Conservation (phyloP, 2,113 vertebrate species). For the Platichthys flesus region DNA sequence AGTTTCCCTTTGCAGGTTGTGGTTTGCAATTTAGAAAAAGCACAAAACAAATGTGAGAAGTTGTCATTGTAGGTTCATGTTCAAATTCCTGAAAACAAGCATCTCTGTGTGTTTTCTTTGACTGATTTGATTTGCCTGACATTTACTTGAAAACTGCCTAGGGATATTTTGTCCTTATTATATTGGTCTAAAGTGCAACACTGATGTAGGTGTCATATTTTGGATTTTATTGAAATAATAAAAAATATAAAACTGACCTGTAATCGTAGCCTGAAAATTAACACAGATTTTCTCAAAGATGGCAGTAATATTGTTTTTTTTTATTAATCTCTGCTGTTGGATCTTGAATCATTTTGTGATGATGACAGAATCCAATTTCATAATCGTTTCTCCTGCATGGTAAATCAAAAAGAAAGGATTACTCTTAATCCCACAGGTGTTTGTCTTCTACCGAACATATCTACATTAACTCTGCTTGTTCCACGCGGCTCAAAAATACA, state of each 20-base stretch:
- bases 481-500: background rate
- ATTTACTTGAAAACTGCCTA: background rate
- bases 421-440: slow-evolving; percentile 17
- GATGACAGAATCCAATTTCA: background rate
- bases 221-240: slow-evolving; percentile 4
- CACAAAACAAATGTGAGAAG: background rate
- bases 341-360: slow-evolving; percentile 3
- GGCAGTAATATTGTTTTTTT: background rate
- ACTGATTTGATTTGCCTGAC: background rate
- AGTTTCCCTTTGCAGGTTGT: slow-evolving; percentile 42
- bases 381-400: background rate
- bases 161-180: background rate
- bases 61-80: background rate
- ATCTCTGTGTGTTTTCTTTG: background rate
- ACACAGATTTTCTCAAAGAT: background rate
- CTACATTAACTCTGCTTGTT: background rate
- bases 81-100: slow-evolving; percentile 10
- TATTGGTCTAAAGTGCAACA: background rate
- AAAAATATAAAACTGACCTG: background rate
- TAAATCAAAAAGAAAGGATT: background rate
- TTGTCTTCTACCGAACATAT: background rate
- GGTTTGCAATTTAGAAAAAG: background rate
- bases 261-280: background rate
- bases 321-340: background rate
- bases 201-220: background rate